Base-by-base conservation (phyloP, 2,888 invertebrate species). In the Saturnia japonica region DNA sequence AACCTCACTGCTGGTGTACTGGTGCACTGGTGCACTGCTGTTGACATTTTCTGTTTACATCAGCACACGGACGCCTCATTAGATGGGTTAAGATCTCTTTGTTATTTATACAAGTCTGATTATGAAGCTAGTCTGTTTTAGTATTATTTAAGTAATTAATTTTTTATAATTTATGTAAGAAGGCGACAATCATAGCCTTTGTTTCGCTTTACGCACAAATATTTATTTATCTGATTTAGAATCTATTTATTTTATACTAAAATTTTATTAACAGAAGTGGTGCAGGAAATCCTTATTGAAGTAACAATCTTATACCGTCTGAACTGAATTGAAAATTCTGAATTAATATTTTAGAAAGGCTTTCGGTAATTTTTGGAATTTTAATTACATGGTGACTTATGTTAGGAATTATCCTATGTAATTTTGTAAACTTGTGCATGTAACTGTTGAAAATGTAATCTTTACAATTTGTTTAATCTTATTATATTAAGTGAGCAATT, bases 101-200 rank as follows among this genome's bases (percentile, higher is more conserved):
- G 73, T 78, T 71, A 74, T 84, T 84, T 78, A 74, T 75, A 80
- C 82, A 83, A 88, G 87, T 87, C 88, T 89, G 88, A 89, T 88
- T 84, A 86, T 80, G 79, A 87, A 82, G 85, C 90, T 89, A 89
- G 90, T 90, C 89, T 77, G 76, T 81, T 81, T 80, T 83, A 76
- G 54, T 72, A 74, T 74, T 77, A 78, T 76, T 75, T 76, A 28
- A 28, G 6, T 60, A 60, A 28, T 28, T 8, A 7, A 54, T 22
- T 60, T 60, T 12, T 54, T 54, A 54, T 54, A 9, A 0, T 54
- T 51, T 51, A 25, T 25, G 0, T 14, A 28, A 28, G 0, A 14
- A 25, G 28, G 25, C 14, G 28, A 28, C 8, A 14, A 28, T 60
- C 19, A 1, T 22, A 11, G 8, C 22, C 11, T 9, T 22, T n/a